These are phyloP conservation scores for Monodelphis domestica DNA, from an alignment of 2,797 vertebrate species.

Conservation along the genomic window DNA sequence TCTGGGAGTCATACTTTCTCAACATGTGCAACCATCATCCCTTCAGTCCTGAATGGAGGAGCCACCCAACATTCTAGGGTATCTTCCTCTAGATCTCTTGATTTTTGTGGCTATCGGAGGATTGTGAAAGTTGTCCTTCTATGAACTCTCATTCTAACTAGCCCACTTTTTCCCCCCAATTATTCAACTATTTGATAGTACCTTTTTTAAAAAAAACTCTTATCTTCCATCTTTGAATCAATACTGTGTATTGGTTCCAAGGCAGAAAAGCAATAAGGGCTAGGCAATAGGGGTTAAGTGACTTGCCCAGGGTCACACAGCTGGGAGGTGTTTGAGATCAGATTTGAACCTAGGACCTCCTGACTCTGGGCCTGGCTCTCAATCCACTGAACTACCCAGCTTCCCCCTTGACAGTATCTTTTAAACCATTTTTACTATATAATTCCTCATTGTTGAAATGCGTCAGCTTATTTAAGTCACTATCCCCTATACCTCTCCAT, in stretches of 20 bases:
- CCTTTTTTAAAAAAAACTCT: too few species aligned
- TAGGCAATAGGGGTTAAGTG: too few species aligned
- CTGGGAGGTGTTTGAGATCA: too few species aligned
- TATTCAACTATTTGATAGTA: not conserved
- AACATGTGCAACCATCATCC: not conserved
- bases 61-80: not conserved
- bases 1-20: too few species aligned
- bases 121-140: not conserved
- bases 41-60: not conserved
- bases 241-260: too few species aligned
- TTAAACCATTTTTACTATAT: not conserved
- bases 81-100: not conserved
- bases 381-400: too few species aligned
- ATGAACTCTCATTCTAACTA: not conserved
- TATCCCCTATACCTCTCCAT: not conserved
- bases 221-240: too few species aligned
- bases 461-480: not conserved
- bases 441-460: not conserved
- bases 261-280: too few species aligned
- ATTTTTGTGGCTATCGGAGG: not conserved
- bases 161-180: not conserved
- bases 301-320: too few species aligned
- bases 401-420: too few species aligned
- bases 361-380: too few species aligned
- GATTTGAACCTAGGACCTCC: too few species aligned